Evolutionary conservation across 2,888 invertebrate genomes (phyloP), one percentile per base, ranked within the genome.

Genomic region (Scaeva pyrastri): DNA sequence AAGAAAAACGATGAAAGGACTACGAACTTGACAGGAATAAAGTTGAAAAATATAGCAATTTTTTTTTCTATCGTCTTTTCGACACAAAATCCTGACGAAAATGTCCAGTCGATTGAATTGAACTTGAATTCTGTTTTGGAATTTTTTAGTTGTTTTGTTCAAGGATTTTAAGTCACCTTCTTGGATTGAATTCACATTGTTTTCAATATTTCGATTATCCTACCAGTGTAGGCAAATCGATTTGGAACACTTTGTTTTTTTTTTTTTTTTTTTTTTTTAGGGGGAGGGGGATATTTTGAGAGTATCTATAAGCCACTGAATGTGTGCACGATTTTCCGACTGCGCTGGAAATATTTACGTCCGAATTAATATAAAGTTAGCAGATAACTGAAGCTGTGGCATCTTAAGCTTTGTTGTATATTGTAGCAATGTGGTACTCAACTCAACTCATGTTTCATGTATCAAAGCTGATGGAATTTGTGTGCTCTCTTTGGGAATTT

Each of bases 321-420:
- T 73, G 31, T 55, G 55, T 41, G 62, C 55, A 70, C 55, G 11
- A 23, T 41, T 31, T 36, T 52, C 55, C 64, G 64, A 64, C 64
- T 64, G 48, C 26, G 26, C 36, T 64, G 26, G 36, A 52, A 45
- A 75, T 62, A 73, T 87, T 88, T 87, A 89, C 91, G 90, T 91
- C 92, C 91, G 91, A 88, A 89, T 90, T 89, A 89, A 90, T 90
- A 90, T 89, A 91, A 90, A 90, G 91, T 90, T 90, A 90, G 90
- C 89, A 89, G 89, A 89, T 89, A 90, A 92, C 92, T 92, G 90
- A 91, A 88, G 88, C 81, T 85, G 88, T 81, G 87, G 76, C 76
- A 71, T 83, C 62, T 52, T 43, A 48, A 78, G 78, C 58, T 71
- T 74, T 73, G 16, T 26, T 48, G 68, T 77, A 79, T 75, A 79